phyloP scores from a whole-genome alignment of 2,888 invertebrate species.

The Synergus laeviventris region DNA sequence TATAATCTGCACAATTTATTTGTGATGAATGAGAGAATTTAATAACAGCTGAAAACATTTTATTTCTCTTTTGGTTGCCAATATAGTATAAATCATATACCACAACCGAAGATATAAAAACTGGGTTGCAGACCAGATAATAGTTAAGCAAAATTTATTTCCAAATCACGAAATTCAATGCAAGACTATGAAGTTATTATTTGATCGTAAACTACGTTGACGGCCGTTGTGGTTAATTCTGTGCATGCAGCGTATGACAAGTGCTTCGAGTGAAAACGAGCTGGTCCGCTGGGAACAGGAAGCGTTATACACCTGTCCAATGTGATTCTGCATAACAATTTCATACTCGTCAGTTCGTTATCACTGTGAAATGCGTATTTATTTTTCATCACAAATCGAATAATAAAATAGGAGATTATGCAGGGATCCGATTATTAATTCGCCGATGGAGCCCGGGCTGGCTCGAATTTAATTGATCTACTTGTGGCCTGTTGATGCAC shows the following conservation, averaged over 20 bases:
- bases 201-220: conserved; percentile 59
- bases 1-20: too few species aligned
- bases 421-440: conserved; percentile 40
- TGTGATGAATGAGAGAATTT: too few species aligned
- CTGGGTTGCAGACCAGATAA: conserved; percentile 37
- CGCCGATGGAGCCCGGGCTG: neutral
- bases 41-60: neutral
- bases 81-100: neutral
- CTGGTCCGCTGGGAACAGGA: conserved; percentile 54
- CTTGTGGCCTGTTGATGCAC: conserved; percentile 32
- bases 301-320: conserved; percentile 48
- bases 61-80: neutral
- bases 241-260: conserved; percentile 51
- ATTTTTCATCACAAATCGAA: conserved; percentile 37
- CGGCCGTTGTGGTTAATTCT: conserved; percentile 56
- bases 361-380: conserved; percentile 42
- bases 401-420: conserved; percentile 40
- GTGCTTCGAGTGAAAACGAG: conserved; percentile 57
- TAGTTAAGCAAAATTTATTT: conserved; percentile 44
- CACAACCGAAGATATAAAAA: neutral
- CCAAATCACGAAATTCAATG: conserved; percentile 46
- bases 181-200: conserved; percentile 56
- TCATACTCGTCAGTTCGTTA: conserved; percentile 52
- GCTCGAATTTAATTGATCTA: conserved; percentile 44
- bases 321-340: conserved; percentile 56